These are phyloP conservation scores for Tachina lurida DNA, from an alignment of 2,888 invertebrate genomes.

Conservation along the genomic window DNA sequence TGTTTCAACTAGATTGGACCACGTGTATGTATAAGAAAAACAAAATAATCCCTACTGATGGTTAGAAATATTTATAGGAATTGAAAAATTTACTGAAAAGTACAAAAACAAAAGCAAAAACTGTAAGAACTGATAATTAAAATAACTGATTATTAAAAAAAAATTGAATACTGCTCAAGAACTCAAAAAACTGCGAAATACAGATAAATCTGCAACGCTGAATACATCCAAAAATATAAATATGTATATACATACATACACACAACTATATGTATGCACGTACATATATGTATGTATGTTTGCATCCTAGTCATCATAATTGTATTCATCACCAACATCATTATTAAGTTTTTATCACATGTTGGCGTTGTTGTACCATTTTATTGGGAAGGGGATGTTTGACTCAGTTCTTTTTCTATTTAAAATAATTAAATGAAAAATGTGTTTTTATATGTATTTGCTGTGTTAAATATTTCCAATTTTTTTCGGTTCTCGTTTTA, in stretches of 20 bases:
- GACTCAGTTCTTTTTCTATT: constrained; percentile 60
- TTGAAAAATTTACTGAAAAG: no score
- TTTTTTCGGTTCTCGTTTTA: constrained; percentile 12
- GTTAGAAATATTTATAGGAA: no score
- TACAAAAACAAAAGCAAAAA: no score
- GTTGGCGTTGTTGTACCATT: constrained; percentile 17
- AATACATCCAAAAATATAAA: background rate
- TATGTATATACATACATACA: background rate
- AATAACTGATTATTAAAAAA: no score
- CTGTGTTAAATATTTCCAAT: constrained; percentile 33
- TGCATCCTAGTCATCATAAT: constrained; percentile 37
- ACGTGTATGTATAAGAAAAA: no score
- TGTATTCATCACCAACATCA: constrained; percentile 44
- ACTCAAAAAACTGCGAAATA: no score
- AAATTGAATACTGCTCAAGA: no score
- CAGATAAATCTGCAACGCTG: no score
- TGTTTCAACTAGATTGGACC: no score
- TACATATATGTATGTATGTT: background rate
- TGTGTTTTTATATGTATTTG: constrained; percentile 32
- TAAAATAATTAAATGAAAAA: constrained; percentile 54
- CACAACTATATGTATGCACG: no score
- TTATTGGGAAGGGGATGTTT: constrained; percentile 54
- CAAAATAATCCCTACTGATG: no score
- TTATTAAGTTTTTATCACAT: constrained; percentile 52
- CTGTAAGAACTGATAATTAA: no score